Conservation (phyloP, 2,888 invertebrate genomes). For the Cheilosia grossa region DNA sequence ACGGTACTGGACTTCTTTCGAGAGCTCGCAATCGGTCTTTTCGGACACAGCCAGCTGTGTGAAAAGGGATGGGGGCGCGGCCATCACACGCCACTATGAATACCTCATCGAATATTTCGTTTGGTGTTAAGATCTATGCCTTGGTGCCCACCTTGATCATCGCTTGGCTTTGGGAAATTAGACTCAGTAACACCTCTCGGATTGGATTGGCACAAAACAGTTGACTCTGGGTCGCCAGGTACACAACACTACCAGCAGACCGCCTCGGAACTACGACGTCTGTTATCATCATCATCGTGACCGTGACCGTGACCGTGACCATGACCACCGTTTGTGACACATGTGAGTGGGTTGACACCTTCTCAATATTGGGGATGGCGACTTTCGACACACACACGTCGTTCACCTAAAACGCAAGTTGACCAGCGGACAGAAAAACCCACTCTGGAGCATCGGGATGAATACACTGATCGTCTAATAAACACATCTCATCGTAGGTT, state of each 20-base stretch:
- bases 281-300: conserved; percentile 34
- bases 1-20: conserved; percentile 41
- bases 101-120: conserved; percentile 36
- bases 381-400: conserved; percentile 4
- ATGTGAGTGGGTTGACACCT: conserved; percentile 12
- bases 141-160: conserved; percentile 17
- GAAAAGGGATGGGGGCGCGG: conserved; percentile 25
- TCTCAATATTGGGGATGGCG: conserved; percentile 34
- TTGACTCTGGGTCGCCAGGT: conserved; percentile 21
- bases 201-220: conserved; percentile 15
- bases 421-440: conserved; percentile 31
- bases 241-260: conserved; percentile 7
- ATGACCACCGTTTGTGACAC: not conserved
- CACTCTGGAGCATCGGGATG: conserved; percentile 26
- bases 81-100: conserved; percentile 25
- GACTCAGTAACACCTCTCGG: conserved; percentile 16
- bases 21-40: conserved; percentile 43
- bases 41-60: conserved; percentile 48
- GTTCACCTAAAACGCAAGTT: conserved; percentile 64
- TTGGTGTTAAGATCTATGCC: conserved; percentile 28
- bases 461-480: conserved; percentile 36
- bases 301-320: not conserved
- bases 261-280: conserved; percentile 27
- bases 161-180: conserved; percentile 16
- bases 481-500: conserved; percentile 37